Base-by-base conservation (phyloP, 1,140 invertebrate species). In the Monochamus saltuarius region DNA sequence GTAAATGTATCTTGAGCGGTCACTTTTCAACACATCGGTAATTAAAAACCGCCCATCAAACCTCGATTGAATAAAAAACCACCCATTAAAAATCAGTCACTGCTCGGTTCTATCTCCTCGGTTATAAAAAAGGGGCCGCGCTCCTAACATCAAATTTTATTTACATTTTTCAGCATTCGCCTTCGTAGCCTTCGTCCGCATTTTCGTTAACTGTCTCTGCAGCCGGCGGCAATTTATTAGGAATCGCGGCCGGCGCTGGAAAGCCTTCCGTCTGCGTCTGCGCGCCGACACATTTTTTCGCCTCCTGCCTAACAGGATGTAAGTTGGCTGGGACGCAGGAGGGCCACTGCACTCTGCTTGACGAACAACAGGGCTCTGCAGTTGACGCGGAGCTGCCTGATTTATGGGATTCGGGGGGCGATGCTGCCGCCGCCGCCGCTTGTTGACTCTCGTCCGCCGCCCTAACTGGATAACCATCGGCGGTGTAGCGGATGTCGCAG, bases 151-250 rank as follows among this genome's bases (percentile, higher is more conserved):
- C 22, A 29, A 29, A 29, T 29, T 29, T 29, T 29, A 29, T 29
- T 42, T 56, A 56, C 37, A 58, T 47, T 22, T 22, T 40, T n/a
- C 74, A 73, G 7, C 73, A 83, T 69, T 92, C 90, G 22, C 89
- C 90, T 40, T 89, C 90, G 73, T 92, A 93, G 1, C 90, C 90
- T 73, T 93, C 90, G 71, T 93, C 90, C 7, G 90, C 89, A 73
- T 89, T 91, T 66, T 92, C 22, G 22, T 29, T 29, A 29, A 29
- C 22, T 29, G 22, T 29, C 22, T 29, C 22, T 6, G 22, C 22
- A 29, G 22, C 89, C 2, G 87, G 85, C 64, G 88, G 81, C n/a
- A 82, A 82, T 59, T 83, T 86, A n/a, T 59, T 22, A 34, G 34
- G 42, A 49, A 45, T 51, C 37, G 45, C 50, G 50, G 9, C 17